Conservation (phyloP, 2,888 invertebrate species). For the Himalopsyche japonica region DNA sequence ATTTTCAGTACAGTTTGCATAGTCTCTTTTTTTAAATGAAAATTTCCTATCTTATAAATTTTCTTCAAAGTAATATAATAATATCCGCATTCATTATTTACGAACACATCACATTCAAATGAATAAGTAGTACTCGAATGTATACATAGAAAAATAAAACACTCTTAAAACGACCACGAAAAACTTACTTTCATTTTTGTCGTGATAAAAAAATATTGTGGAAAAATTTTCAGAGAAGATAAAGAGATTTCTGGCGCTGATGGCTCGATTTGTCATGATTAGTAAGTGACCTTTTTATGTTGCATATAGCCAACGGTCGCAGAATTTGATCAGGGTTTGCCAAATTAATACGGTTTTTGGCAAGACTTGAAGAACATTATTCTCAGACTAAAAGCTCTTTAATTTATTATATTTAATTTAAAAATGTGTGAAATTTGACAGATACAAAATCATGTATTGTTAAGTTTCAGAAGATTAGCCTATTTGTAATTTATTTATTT, state of each 20-base stretch:
- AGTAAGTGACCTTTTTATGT: constrained; percentile 6
- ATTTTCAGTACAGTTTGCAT: no score
- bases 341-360: not conserved
- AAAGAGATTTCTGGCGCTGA: constrained; percentile 15
- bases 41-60: no score
- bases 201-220: constrained; percentile 31
- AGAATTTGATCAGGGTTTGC: not conserved
- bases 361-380: not conserved
- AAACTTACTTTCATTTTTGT: constrained; percentile 22
- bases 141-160: constrained; percentile 6
- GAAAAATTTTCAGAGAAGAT: constrained; percentile 13
- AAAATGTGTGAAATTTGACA: no score
- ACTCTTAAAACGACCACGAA: constrained; percentile 16
- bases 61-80: not conserved
- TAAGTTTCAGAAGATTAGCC: not conserved
- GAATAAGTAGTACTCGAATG: not conserved
- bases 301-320: not conserved
- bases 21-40: no score
- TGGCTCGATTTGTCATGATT: constrained; percentile 28
- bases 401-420: no score
- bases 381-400: no score
- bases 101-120: not conserved
- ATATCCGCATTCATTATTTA: not conserved
- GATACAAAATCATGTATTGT: not conserved
- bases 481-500: no score